A percentile compares a stretch with the other conserved stretches of the same genome.
phyloP scores from a whole-genome alignment of 2,113 vertebrate species.

The Seriola quinqueradiata region DNA sequence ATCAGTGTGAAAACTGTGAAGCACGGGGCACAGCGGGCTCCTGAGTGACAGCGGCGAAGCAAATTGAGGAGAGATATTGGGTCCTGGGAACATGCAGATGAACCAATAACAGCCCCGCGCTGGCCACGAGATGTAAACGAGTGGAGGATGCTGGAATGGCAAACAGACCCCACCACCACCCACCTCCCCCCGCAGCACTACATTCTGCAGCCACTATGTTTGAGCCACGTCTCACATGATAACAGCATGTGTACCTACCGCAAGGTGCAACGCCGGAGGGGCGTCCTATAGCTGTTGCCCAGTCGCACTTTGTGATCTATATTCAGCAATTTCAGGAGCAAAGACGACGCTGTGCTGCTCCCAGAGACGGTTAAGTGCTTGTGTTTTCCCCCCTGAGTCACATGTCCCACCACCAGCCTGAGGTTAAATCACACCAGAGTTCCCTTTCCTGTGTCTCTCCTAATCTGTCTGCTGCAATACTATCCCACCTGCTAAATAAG shows the following conservation, averaged over 20 bases:
- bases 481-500: slow-evolving; percentile 47
- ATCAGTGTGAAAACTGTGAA: slow-evolving; percentile 71
- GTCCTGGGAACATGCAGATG: slow-evolving; percentile 34
- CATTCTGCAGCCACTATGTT: neutral
- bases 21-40: slow-evolving; percentile 22
- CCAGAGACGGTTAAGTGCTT: slow-evolving; percentile 45
- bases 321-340: slow-evolving; percentile 35
- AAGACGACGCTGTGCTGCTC: slow-evolving; percentile 11
- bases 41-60: slow-evolving; percentile 29
- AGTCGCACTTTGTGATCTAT: slow-evolving; percentile 30
- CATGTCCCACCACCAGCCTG: slow-evolving; percentile 32
- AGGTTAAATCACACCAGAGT: slow-evolving; percentile 53
- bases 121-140: slow-evolving; percentile 33
- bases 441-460: slow-evolving; percentile 26
- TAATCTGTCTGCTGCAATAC: slow-evolving; percentile 38
- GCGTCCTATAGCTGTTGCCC: neutral
- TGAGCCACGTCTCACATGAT: neutral
- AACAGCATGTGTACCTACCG: neutral
- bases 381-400: slow-evolving; percentile 20
- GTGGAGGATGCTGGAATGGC: neutral
- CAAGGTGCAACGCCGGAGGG: slow-evolving; percentile 7
- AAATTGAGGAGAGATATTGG: slow-evolving; percentile 35
- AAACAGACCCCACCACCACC: neutral
- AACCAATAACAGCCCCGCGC: slow-evolving; percentile 23
- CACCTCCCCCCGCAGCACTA: neutral